These are phyloP conservation scores for Atta cephalotes DNA, from an alignment of 1,140 invertebrate genomes.

Conservation along the genomic window DNA sequence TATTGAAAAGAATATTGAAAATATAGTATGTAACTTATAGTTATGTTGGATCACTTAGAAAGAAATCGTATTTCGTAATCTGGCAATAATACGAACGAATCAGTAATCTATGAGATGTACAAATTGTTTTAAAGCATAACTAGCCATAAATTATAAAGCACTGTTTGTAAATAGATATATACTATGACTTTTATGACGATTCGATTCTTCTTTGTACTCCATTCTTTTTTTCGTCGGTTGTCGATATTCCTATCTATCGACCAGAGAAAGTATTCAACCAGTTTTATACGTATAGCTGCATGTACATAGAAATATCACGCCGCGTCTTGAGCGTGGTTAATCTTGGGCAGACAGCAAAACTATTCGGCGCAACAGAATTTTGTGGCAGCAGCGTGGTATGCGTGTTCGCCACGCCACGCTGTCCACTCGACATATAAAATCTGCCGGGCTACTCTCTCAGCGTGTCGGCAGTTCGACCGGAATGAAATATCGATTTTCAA, in stretches of 20 bases:
- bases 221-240: neutral
- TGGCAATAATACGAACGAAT: neutral
- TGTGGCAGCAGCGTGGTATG: conserved; percentile 50
- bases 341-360: conserved; percentile 49
- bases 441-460: conserved; percentile 67
- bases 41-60: neutral
- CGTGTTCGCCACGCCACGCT: conserved; percentile 14
- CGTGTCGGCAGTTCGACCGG: conserved; percentile 69
- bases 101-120: neutral
- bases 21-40: neutral
- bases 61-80: neutral
- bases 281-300: neutral
- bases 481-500: conserved; percentile 80
- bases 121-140: neutral
- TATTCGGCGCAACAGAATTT: conserved; percentile 64
- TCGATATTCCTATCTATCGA: conserved; percentile 25
- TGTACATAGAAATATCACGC: neutral
- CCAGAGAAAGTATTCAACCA: conserved; percentile 1
- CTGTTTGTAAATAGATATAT: neutral
- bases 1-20: neutral
- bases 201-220: neutral
- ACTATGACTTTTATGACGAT: neutral
- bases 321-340: conserved; percentile 63
- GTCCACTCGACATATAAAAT: conserved; percentile 67
- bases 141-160: no score